A percentile compares a stretch with the other conserved stretches of the same genome.
phyloP scores from a whole-genome alignment of 2,888 invertebrate genomes.

The Colostygia pectinataria region DNA sequence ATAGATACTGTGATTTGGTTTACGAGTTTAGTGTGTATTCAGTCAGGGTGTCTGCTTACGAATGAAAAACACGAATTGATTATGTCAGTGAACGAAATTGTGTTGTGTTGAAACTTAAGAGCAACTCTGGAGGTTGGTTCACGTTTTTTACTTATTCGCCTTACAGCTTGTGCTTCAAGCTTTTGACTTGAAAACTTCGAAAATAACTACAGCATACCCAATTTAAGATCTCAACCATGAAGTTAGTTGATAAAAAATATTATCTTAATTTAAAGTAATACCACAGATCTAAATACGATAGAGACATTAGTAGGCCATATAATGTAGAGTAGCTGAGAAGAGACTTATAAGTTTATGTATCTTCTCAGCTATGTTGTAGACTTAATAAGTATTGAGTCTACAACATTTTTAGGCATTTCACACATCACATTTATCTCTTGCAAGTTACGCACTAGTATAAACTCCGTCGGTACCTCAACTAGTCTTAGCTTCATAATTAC shows the following conservation, averaged over 20 bases:
- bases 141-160: constrained; percentile 32
- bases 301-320: no score
- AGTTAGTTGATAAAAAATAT: no score
- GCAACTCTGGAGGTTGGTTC: constrained; percentile 73
- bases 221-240: no score
- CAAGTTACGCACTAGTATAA: constrained; percentile 11
- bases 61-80: constrained; percentile 60
- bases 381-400: no score
- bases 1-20: constrained; percentile 29
- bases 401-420: no score
- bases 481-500: constrained; percentile 36
- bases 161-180: background rate
- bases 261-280: no score
- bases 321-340: no score
- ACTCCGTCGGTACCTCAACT: constrained; percentile 19
- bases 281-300: no score
- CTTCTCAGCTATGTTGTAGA: no score
- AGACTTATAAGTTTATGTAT: no score
- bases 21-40: constrained; percentile 22
- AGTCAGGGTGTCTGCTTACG: constrained; percentile 36
- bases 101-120: constrained; percentile 54
- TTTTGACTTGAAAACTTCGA: no score
- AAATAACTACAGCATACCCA: background rate
- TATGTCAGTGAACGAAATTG: constrained; percentile 59
- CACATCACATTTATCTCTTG: no score